phyloP scores from a whole-genome alignment of 2,113 vertebrate species.

The Silurus asotus region DNA sequence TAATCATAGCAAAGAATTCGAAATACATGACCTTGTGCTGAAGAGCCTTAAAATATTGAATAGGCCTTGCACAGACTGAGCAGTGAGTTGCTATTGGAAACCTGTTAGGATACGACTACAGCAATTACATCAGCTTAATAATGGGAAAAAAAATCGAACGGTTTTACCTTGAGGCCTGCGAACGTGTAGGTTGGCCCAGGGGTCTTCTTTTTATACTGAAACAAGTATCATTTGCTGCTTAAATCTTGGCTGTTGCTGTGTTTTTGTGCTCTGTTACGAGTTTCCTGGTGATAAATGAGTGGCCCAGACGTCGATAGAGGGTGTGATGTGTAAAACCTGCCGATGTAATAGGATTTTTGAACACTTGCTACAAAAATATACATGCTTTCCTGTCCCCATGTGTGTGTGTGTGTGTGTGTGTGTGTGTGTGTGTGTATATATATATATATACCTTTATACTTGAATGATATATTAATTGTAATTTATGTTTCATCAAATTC shows the following conservation, averaged over 20 bases:
- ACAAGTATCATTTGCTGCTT: background rate
- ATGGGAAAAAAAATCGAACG: background rate
- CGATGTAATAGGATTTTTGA: background rate
- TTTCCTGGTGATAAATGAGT: background rate
- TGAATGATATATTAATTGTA: no score
- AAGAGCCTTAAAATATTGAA: background rate
- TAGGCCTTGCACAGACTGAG: background rate
- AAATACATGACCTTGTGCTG: background rate
- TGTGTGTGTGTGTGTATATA: no score
- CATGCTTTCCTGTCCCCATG: no score
- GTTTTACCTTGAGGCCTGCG: background rate
- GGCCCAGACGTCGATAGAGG: background rate
- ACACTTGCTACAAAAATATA: background rate
- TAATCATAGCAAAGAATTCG: background rate
- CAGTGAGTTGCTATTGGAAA: background rate
- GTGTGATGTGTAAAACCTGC: background rate
- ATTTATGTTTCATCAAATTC: no score
- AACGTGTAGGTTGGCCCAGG: background rate
- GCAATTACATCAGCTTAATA: no score
- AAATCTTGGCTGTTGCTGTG: background rate
- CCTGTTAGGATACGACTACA: background rate
- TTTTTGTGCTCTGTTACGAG: background rate
- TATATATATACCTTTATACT: no score
- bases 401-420: no score
- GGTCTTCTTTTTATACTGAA: background rate